These are phyloP conservation scores for Melanostoma mellinum DNA, from an alignment of 2,888 invertebrate species.

Conservation along the genomic window DNA sequence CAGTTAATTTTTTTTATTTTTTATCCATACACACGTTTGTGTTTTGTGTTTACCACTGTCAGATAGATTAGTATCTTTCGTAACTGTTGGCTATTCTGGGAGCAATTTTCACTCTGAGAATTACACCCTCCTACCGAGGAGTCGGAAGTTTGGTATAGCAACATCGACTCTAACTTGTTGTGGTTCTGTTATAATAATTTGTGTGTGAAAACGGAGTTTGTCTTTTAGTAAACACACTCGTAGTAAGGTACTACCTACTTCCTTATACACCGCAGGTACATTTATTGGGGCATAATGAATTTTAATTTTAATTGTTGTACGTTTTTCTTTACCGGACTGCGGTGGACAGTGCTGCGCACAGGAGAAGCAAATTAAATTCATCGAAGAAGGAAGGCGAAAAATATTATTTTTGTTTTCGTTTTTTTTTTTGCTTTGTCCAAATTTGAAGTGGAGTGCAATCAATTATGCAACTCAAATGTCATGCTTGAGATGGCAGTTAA, in stretches of 20 bases:
- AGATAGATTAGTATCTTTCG: slow-evolving; percentile 65
- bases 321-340: slow-evolving; percentile 52
- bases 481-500: slow-evolving; percentile 69
- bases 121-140: slow-evolving; percentile 11
- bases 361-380: slow-evolving; percentile 42
- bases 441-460: slow-evolving; percentile 66
- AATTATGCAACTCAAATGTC: slow-evolving; percentile 69
- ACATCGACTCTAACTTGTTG: not conserved
- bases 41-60: slow-evolving; percentile 22
- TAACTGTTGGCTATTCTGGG: slow-evolving; percentile 69
- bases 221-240: too few relatives aligned
- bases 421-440: slow-evolving; percentile 24
- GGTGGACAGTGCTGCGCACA: slow-evolving; percentile 28
- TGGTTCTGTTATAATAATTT: not conserved
- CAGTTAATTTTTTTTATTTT: slow-evolving; percentile 29
- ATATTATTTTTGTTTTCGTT: slow-evolving; percentile 30
- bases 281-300: slow-evolving; percentile 52
- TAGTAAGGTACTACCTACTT: too few relatives aligned
- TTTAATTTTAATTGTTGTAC: slow-evolving; percentile 70
- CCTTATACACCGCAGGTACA: too few relatives aligned
- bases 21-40: not conserved
- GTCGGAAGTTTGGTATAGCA: slow-evolving; percentile 25
- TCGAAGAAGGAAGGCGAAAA: slow-evolving; percentile 31
- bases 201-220: not conserved
- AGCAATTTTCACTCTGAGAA: slow-evolving; percentile 64